Percentiles rank a stretch among this genome's conserved stretches.
Evolutionary conservation across 2,113 vertebrate genomes (phyloP).

Genomic region (Ptyas mucosa): DNA sequence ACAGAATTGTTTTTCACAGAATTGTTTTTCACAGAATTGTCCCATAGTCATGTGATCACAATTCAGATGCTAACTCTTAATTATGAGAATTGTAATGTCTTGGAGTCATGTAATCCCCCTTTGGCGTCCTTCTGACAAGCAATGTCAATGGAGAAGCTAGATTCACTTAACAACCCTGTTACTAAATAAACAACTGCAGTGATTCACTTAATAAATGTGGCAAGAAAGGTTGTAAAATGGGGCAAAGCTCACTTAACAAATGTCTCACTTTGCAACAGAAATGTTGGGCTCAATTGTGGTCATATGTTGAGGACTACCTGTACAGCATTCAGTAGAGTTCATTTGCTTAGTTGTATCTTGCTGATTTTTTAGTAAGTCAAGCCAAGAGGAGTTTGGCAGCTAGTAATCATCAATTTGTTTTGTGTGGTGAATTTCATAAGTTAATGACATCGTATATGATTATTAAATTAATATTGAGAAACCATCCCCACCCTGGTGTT

Average conservation of each 20-base stretch:
- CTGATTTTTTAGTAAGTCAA: background rate
- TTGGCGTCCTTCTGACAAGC: background rate
- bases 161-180: background rate
- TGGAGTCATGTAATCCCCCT: background rate
- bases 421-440: background rate
- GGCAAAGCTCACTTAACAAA: background rate
- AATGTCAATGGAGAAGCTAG: background rate
- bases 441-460: background rate
- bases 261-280: background rate
- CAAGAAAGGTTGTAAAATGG: background rate
- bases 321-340: background rate
- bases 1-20: too few relatives aligned
- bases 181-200: background rate
- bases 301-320: background rate
- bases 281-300: background rate
- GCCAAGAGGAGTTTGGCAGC: background rate
- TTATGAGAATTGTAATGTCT: background rate
- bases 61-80: background rate
- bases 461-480: background rate
- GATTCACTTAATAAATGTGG: background rate
- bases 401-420: background rate
- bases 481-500: background rate
- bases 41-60: background rate
- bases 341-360: background rate
- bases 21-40: too few relatives aligned